Evolutionary conservation across 2,888 invertebrate genomes (phyloP), one percentile per base, ranked within the genome.

Genomic region (Portevinia maculata): DNA sequence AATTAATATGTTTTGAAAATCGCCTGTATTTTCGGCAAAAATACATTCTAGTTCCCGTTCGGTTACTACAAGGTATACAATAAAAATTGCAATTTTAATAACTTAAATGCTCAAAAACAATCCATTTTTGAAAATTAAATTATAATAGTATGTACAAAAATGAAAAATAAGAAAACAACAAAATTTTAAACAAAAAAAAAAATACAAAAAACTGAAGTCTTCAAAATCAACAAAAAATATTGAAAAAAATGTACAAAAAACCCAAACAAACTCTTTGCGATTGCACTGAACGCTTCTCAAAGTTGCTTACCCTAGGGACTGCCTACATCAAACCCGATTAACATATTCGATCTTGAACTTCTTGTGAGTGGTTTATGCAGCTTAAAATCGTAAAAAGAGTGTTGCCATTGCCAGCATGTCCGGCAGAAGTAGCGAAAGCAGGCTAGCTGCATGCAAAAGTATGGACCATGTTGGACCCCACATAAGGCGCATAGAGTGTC

Each of bases 341-440:
- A 85, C 28, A 87, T 88, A 83, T 91, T 91, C 0, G 91, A 90
- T 85, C 95, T 95, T 3, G 95, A 94, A 90, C 94, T 95, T 85
- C 96, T 94, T 91, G 94, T 96, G 87, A 98, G 92, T 7, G 97
- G 97, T 89, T 94, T 95, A 92, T 98, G 98, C 86, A 93, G 92
- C 85, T 93, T 92, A 39, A 89, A 88, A 57, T 92, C 89, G 83
- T 95, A 95, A 53, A 92, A 91, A 0, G 93, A 90, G 90, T 98
- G 98, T 88, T 95, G 95, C 94, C 95, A 94, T 86, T 95, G 93
- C 98, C 99, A 99, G 91, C 99, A 99, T 60, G 93, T 94, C 69
- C 96, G 95, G 90, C 99, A 99, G 91, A 96, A 99, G 91, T 99
- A 99, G 85, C 94, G 94, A 91, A 98, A 98, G 91, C 98, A 98